Evolutionary conservation across 2,888 invertebrate species (phyloP).

Genomic region (Dioctria rufipes): DNA sequence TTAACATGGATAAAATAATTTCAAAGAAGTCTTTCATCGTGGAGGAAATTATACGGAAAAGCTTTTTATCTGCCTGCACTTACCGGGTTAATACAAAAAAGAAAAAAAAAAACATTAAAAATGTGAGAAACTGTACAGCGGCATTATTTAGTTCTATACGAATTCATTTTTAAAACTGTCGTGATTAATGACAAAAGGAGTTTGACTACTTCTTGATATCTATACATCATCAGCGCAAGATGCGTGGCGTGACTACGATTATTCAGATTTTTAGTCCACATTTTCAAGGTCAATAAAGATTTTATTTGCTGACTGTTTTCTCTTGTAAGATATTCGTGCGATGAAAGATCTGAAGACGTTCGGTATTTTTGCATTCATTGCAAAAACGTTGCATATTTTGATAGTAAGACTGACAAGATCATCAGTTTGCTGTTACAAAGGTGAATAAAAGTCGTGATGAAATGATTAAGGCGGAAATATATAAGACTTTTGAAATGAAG

Average conservation of each 20-base stretch:
- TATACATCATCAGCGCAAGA: neutral
- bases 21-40: no score
- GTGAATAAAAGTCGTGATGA: neutral
- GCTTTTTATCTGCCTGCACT: no score
- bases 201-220: slow-evolving; percentile 7
- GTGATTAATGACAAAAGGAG: slow-evolving; percentile 3
- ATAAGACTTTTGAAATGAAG: no score
- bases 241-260: neutral
- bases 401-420: neutral
- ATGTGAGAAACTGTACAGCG: no score
- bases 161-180: neutral
- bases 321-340: neutral
- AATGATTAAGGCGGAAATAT: neutral
- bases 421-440: no score
- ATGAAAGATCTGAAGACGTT: neutral
- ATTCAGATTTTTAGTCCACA: neutral
- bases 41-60: no score
- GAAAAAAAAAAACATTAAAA: no score
- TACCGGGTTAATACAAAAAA: no score
- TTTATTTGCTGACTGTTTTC: neutral
- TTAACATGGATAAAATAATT: no score
- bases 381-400: neutral
- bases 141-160: no score
- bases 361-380: neutral
- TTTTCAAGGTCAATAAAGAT: neutral